Conservation (phyloP, 2,888 invertebrate genomes). For the Acrobasis repandana region DNA sequence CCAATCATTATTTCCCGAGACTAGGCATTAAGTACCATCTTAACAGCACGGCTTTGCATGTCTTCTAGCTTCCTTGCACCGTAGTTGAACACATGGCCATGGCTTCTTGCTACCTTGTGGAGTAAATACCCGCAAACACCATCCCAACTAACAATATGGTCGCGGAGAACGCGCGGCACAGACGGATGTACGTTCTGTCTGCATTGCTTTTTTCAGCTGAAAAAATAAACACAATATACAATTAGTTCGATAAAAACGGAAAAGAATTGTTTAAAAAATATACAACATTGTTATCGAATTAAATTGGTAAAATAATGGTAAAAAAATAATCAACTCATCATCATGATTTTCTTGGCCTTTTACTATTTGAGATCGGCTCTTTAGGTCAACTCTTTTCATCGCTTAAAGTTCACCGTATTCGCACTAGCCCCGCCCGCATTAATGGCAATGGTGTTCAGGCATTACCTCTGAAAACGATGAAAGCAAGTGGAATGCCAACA, state of each 20-base stretch:
- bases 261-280: background rate
- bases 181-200: constrained; percentile 43
- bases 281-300: too few relatives aligned
- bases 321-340: too few relatives aligned
- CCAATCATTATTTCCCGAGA: background rate
- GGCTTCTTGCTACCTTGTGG: constrained; percentile 28
- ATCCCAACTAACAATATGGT: constrained; percentile 44
- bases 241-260: background rate
- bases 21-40: background rate
- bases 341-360: too few relatives aligned
- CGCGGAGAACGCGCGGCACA: constrained; percentile 51
- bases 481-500: constrained; percentile 85
- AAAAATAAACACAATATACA: constrained; percentile 29
- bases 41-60: background rate
- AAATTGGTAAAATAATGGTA: too few relatives aligned
- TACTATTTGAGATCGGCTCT: too few relatives aligned
- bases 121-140: constrained; percentile 42
- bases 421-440: too few relatives aligned
- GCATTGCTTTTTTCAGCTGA: constrained; percentile 59
- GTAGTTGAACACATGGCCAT: constrained; percentile 1
- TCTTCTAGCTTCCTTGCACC: background rate
- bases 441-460: too few relatives aligned
- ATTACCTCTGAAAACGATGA: constrained; percentile 79
- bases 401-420: too few relatives aligned
- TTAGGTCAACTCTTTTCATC: too few relatives aligned